Evolutionary conservation across 2,888 invertebrate genomes (phyloP).

Genomic region (Tetragonula carbonaria): DNA sequence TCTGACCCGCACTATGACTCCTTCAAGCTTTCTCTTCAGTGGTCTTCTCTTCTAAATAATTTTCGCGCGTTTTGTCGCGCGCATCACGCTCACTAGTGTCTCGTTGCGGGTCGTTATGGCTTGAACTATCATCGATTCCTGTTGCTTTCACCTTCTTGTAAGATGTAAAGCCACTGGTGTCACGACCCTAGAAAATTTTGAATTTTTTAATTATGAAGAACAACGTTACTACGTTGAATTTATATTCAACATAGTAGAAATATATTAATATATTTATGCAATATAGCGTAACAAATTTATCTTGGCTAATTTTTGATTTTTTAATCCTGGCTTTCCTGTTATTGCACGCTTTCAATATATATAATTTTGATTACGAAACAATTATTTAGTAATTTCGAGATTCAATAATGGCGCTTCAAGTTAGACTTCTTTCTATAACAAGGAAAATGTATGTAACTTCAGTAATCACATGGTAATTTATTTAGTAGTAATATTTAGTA

Average conservation of each 20-base stretch:
- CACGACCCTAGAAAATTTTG: neutral
- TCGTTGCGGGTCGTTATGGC: neutral
- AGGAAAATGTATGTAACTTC: too few species aligned
- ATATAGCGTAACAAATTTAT: neutral
- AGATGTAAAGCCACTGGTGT: neutral
- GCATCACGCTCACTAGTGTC: neutral
- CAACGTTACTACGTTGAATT: neutral
- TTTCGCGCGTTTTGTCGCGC: conserved; percentile 11
- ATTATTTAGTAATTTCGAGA: too few species aligned
- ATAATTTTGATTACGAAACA: neutral
- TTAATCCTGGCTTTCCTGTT: too few species aligned
- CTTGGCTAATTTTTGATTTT: neutral
- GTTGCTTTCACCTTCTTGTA: conserved; percentile 7
- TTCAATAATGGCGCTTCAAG: too few species aligned
- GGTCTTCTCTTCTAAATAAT: conserved; percentile 16
- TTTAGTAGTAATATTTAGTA: neutral
- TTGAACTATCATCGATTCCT: neutral
- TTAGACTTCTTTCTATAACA: too few species aligned
- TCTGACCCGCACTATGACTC: conserved; percentile 30
- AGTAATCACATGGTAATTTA: neutral
- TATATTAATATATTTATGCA: neutral
- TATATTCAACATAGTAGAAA: neutral
- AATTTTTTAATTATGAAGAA: neutral
- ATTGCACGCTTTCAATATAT: neutral
- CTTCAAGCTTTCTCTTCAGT: conserved; percentile 45